These are phyloP conservation scores for Drosophila prostipennis DNA, from an alignment of 2,888 invertebrate species.

Conservation along the genomic window DNA sequence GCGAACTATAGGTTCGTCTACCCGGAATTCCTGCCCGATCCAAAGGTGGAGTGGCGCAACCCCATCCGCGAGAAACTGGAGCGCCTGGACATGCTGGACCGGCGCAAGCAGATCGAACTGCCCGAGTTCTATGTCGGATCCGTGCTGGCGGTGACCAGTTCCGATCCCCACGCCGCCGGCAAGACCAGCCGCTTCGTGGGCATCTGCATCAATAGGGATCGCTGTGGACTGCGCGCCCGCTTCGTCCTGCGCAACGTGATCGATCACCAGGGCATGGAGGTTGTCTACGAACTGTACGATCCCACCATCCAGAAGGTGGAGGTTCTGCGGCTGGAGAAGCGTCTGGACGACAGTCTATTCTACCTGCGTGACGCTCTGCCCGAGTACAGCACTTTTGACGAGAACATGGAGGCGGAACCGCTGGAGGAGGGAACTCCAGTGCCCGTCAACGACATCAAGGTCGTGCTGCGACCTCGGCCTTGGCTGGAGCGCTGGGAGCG, in stretches of 20 bases:
- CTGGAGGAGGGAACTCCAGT: conserved; percentile 91
- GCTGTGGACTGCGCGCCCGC: conserved; percentile 92
- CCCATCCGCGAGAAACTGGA: conserved; percentile 93
- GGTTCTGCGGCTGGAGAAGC: conserved; percentile 95
- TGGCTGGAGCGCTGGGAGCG: conserved; percentile 97
- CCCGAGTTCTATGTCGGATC: conserved; percentile 99
- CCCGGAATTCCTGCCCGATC: conserved; percentile 97
- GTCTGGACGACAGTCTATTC: conserved; percentile 93
- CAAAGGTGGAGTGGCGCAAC: conserved; percentile 91
- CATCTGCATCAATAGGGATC: conserved; percentile 95
- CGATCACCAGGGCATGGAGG: conserved; percentile 92
- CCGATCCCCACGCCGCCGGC: conserved; percentile 93
- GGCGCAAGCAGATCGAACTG: conserved; percentile 90
- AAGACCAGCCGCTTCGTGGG: conserved; percentile 91
- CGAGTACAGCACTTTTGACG: conserved; percentile 96
- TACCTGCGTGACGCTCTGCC: conserved; percentile 96
- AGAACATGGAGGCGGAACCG: conserved; percentile 94
- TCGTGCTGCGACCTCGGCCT: conserved; percentile 91
- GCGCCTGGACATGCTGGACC: conserved; percentile 94
- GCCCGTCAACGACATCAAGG: conserved; percentile 91
- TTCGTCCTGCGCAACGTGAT: conserved; percentile 97
- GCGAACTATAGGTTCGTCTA: conserved; percentile 89
- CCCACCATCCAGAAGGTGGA: conserved; percentile 95
- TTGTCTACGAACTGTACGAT: conserved; percentile 91
- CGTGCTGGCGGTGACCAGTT: conserved; percentile 93